Evolutionary conservation across 2,113 vertebrate genomes (phyloP).

Genomic region (Tenebrosternarchus preto): DNA sequence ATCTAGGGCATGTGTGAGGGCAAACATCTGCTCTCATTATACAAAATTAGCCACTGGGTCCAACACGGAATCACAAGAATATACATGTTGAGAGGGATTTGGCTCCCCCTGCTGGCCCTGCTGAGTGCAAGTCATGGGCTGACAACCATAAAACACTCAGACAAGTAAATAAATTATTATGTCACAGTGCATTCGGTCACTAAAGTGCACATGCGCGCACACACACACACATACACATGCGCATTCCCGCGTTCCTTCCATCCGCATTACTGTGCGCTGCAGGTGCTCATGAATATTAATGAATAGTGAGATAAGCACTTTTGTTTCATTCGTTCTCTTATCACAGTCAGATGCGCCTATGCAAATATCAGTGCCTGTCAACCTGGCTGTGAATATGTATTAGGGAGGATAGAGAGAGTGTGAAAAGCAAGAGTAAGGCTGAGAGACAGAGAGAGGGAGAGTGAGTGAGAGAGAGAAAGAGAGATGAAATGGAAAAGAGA

Average conservation of each 20-base stretch:
- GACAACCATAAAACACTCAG: constrained; percentile 24
- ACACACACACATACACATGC: background rate
- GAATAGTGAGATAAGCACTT: constrained; percentile 44
- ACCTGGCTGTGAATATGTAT: constrained; percentile 36
- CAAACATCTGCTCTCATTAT: constrained; percentile 37
- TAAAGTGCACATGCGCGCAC: constrained; percentile 17
- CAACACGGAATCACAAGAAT: background rate
- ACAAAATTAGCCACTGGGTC: background rate
- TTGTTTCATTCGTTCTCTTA: constrained; percentile 45
- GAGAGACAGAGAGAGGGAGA: background rate
- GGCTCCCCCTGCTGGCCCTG: constrained; percentile 43
- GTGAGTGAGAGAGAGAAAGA: background rate
- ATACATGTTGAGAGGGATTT: background rate
- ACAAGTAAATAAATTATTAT: constrained; percentile 28
- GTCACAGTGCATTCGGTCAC: constrained; percentile 1
- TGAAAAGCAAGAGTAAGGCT: constrained; percentile 23
- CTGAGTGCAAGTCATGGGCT: background rate
- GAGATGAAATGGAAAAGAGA: constrained; percentile 27
- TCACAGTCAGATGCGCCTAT: constrained; percentile 40
- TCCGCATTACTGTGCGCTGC: constrained; percentile 16
- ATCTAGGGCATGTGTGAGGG: constrained; percentile 6
- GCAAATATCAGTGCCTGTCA: constrained; percentile 39
- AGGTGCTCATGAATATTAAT: constrained; percentile 56
- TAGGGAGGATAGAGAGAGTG: constrained; percentile 17
- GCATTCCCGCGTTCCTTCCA: background rate